Evolutionary conservation across 2,113 vertebrate species (phyloP).

Genomic region (Lepisosteus oculatus): DNA sequence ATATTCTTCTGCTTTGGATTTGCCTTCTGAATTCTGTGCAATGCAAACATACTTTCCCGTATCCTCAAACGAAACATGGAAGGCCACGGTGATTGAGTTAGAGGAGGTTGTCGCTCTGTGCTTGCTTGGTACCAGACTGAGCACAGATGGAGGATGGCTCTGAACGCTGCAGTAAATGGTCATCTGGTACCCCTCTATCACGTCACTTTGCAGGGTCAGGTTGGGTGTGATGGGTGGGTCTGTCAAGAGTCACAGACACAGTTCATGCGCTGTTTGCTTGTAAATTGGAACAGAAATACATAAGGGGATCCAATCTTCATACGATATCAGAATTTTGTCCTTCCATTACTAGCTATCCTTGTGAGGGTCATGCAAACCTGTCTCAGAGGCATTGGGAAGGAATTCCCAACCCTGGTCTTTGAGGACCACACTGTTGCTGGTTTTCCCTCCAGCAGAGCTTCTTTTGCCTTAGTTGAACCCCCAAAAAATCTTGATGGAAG

Average conservation of each 20-base stretch:
- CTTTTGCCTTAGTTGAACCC: too few relatives aligned
- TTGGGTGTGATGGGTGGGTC: slow-evolving; percentile 38
- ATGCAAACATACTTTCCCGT: slow-evolving; percentile 41
- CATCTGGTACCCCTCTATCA: slow-evolving; percentile 26
- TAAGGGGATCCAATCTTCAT: too few relatives aligned
- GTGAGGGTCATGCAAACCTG: too few relatives aligned
- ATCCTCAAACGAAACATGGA: neutral
- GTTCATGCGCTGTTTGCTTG: too few relatives aligned
- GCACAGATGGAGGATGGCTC: slow-evolving; percentile 19
- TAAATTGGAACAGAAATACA: too few relatives aligned
- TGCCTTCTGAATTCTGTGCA: slow-evolving; percentile 31
- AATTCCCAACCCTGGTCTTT: too few relatives aligned
- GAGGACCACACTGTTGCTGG: too few relatives aligned
- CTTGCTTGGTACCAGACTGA: slow-evolving; percentile 20
- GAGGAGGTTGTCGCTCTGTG: neutral
- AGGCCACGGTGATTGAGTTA: slow-evolving; percentile 10
- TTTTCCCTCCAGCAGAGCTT: too few relatives aligned
- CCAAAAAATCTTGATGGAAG: too few relatives aligned
- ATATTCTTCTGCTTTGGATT: rapidly evolving
- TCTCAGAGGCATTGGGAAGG: too few relatives aligned
- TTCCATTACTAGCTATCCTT: too few relatives aligned
- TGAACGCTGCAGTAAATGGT: slow-evolving; percentile 37
- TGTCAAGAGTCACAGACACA: slow-evolving; percentile 27
- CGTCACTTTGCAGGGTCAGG: slow-evolving; percentile 25
- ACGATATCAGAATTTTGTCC: too few relatives aligned